Evolutionary conservation across 2,888 invertebrate genomes (phyloP).

Genomic region (Homarus gammarus): DNA sequence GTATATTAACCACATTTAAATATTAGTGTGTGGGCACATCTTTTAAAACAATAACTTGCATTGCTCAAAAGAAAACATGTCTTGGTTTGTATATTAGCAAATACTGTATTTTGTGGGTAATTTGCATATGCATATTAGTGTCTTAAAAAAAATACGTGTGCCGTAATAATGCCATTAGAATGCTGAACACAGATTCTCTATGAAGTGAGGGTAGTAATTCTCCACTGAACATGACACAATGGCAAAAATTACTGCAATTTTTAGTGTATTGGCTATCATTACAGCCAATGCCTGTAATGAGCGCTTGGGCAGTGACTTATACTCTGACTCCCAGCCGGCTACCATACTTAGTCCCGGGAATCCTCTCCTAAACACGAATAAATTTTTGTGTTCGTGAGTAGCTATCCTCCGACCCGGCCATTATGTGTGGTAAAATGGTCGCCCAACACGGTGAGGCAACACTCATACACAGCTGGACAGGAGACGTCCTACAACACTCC

Average conservation of each 20-base stretch:
- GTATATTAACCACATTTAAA: no score
- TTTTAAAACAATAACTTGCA: no score
- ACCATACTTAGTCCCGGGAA: background rate
- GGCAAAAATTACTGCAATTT: background rate
- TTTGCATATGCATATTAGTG: background rate
- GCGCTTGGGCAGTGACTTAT: background rate
- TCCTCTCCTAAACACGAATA: slow-evolving; percentile 1
- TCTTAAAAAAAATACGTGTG: background rate
- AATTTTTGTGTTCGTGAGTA: slow-evolving; percentile 1
- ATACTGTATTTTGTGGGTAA: background rate
- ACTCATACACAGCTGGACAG: background rate
- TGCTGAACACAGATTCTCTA: background rate
- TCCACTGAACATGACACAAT: background rate
- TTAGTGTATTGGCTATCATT: background rate
- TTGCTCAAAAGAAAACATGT: no score
- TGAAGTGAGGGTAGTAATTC: background rate
- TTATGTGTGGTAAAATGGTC: background rate
- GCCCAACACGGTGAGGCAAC: background rate
- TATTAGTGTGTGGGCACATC: no score
- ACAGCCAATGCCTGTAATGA: background rate
- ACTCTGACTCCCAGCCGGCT: background rate
- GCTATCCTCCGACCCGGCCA: background rate
- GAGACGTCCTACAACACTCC: no score
- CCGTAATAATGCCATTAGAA: background rate
- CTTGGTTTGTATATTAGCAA: background rate